Evolutionary conservation across 2,797 vertebrate genomes (phyloP).

Genomic region (Poeciliopsis turneri): DNA sequence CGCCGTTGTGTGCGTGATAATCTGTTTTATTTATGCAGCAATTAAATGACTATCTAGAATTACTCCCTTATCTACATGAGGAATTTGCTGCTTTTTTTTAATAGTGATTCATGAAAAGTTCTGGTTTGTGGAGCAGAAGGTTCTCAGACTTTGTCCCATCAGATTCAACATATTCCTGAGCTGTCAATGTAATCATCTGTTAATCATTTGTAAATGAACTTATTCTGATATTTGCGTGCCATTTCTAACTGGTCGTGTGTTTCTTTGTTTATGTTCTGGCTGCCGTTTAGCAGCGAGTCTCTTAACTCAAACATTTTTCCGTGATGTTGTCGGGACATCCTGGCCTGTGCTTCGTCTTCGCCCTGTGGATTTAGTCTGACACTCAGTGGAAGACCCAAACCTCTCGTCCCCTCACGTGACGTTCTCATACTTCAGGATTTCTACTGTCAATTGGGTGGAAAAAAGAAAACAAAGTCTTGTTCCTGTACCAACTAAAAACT

Average conservation of each 20-base stretch:
- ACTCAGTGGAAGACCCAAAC: slow-evolving; percentile 37
- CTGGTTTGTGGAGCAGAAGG: slow-evolving; percentile 33
- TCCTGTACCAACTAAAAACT: slow-evolving; percentile 61
- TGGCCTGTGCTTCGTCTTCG: slow-evolving; percentile 45
- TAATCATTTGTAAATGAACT: slow-evolving; percentile 38
- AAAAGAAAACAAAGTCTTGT: slow-evolving; percentile 52
- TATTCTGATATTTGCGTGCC: slow-evolving; percentile 51
- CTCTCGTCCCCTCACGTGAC: slow-evolving; percentile 44
- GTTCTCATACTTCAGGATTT: slow-evolving; percentile 62
- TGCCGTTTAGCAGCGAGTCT: slow-evolving; percentile 63
- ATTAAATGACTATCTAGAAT: slow-evolving; percentile 34
- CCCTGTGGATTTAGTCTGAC: slow-evolving; percentile 53
- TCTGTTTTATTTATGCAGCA: slow-evolving; percentile 56
- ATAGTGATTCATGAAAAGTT: slow-evolving; percentile 27
- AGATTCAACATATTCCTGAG: slow-evolving; percentile 32
- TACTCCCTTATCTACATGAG: slow-evolving; percentile 33
- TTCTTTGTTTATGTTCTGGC: slow-evolving; percentile 65
- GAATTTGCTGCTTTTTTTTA: slow-evolving; percentile 41
- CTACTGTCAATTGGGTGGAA: slow-evolving; percentile 43
- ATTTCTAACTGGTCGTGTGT: slow-evolving; percentile 50
- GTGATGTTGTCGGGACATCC: slow-evolving; percentile 32
- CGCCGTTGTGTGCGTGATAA: slow-evolving; percentile 42
- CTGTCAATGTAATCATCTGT: slow-evolving; percentile 34
- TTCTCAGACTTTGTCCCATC: slow-evolving; percentile 30
- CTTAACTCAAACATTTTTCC: slow-evolving; percentile 27